Evolutionary conservation across 1,140 invertebrate genomes (phyloP).

Genomic region (Lineus longissimus): DNA sequence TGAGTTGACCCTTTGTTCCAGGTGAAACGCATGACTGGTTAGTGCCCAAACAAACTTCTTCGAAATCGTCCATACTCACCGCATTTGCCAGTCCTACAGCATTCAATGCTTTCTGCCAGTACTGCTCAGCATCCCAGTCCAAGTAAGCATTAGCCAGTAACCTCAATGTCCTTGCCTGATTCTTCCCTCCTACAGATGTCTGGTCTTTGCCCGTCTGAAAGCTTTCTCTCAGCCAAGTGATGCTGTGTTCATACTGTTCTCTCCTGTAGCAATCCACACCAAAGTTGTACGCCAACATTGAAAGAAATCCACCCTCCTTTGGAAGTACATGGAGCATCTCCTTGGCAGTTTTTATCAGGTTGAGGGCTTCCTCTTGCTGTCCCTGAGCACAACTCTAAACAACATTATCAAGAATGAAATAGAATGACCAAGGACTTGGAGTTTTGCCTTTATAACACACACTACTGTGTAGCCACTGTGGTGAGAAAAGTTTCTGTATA

Average conservation of each 20-base stretch:
- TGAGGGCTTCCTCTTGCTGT: no score
- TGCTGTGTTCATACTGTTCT: slow-evolving; percentile 25
- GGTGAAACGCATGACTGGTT: no score
- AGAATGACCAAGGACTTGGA: no score
- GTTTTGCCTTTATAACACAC: no score
- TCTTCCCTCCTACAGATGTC: slow-evolving; percentile 22
- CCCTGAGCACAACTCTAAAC: no score
- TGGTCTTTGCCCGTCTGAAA: slow-evolving; percentile 37
- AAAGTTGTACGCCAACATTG: slow-evolving; percentile 43
- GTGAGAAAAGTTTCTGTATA: no score
- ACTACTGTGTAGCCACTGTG: no score
- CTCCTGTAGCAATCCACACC: slow-evolving; percentile 37
- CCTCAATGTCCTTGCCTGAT: slow-evolving; percentile 38
- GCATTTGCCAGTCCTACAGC: slow-evolving; percentile 39
- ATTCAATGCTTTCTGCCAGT: slow-evolving; percentile 39
- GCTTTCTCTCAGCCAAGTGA: slow-evolving; percentile 38
- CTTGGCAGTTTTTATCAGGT: no score
- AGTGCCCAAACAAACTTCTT: no score
- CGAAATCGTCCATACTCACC: slow-evolving; percentile 24
- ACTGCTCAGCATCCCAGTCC: slow-evolving; percentile 29
- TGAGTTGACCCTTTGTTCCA: not conserved
- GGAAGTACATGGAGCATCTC: no score
- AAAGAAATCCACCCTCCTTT: not conserved
- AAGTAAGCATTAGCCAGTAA: slow-evolving; percentile 38
- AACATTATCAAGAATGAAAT: no score